Evolutionary conservation across 1,140 invertebrate genomes (phyloP).

Genomic region (Drosophila paulistorum): DNA sequence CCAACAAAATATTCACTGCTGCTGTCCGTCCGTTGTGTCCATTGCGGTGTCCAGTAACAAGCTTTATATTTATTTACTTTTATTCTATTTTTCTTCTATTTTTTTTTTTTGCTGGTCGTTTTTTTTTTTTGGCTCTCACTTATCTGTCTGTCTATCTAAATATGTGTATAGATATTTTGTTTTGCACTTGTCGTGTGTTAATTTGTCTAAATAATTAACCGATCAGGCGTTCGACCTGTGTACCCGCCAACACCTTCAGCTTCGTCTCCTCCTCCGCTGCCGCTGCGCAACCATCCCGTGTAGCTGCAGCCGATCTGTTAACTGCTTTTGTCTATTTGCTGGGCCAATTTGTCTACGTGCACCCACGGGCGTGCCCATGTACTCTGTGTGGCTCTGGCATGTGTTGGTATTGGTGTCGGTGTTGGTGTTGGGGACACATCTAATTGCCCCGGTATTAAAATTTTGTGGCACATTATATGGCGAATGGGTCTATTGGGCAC

Average conservation of each 20-base stretch:
- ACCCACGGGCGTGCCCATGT: constrained; percentile 13
- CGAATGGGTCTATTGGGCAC: constrained; percentile 15
- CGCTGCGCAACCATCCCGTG: neutral
- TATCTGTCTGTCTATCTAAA: constrained; percentile 10
- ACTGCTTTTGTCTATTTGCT: constrained; percentile 17
- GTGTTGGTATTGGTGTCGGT: neutral
- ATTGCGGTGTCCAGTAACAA: constrained; percentile 21
- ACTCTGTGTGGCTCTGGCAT: neutral
- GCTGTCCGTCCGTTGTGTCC: neutral
- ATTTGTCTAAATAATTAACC: constrained; percentile 42
- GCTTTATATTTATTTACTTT: constrained; percentile 13
- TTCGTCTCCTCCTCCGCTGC: too few species aligned
- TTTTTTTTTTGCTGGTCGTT: constrained; percentile 4
- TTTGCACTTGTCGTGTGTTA: constrained; percentile 12
- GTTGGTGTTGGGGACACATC: neutral
- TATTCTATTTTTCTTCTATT: constrained; percentile 3
- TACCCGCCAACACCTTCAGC: too few species aligned
- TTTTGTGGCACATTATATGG: constrained; percentile 16
- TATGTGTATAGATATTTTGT: constrained; percentile 20
- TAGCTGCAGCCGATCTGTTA: constrained; percentile 4
- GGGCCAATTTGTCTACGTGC: constrained; percentile 32
- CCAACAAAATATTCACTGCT: neutral
- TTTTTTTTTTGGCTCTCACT: constrained; percentile 8
- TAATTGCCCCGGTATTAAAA: constrained; percentile 16
- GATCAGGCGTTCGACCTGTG: constrained; percentile 26